Percentiles rank a stretch among this genome's conserved stretches.
Evolutionary conservation across 2,113 vertebrate genomes (phyloP).

Genomic region (Mugil cephalus): DNA sequence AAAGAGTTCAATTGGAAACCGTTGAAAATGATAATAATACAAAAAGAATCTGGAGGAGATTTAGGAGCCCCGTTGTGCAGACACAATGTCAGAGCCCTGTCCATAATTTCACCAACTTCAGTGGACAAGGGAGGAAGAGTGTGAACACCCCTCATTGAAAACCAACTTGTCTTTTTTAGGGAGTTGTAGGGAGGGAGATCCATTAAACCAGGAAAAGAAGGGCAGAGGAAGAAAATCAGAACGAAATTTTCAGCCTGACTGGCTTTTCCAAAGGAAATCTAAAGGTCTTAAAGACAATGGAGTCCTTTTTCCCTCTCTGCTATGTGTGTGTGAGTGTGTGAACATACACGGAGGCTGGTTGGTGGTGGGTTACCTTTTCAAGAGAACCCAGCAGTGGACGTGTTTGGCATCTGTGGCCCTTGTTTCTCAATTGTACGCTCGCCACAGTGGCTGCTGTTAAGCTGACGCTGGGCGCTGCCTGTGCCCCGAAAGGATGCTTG

Average conservation of each 20-base stretch:
- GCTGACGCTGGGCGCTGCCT: conserved; percentile 39
- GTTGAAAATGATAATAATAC: conserved; percentile 72
- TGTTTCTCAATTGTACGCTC: conserved; percentile 78
- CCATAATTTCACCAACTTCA: conserved; percentile 72
- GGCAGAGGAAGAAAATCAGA: conserved; percentile 75
- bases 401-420: conserved; percentile 83
- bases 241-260: conserved; percentile 81
- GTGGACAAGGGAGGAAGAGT: conserved; percentile 44
- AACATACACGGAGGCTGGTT: conserved; percentile 45
- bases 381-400: conserved; percentile 84
- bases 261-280: conserved; percentile 79
- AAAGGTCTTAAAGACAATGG: conserved; percentile 75
- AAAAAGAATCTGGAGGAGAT: conserved; percentile 54
- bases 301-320: neutral
- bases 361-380: conserved; percentile 74
- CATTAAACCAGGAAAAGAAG: conserved; percentile 64
- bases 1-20: conserved; percentile 63
- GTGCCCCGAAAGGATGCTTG: conserved; percentile 34
- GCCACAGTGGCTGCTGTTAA: conserved; percentile 72
- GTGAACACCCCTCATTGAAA: conserved; percentile 44
- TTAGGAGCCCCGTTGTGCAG: conserved; percentile 55
- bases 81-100: conserved; percentile 64
- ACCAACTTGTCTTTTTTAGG: conserved; percentile 56
- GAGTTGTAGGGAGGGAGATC: conserved; percentile 43
- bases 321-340: conserved; percentile 37